Percentiles rank a stretch among this genome's conserved stretches.
phyloP scores from a whole-genome alignment of 35 echinoderm and acorn worm genomes.

The Stichopus chloronotus region DNA sequence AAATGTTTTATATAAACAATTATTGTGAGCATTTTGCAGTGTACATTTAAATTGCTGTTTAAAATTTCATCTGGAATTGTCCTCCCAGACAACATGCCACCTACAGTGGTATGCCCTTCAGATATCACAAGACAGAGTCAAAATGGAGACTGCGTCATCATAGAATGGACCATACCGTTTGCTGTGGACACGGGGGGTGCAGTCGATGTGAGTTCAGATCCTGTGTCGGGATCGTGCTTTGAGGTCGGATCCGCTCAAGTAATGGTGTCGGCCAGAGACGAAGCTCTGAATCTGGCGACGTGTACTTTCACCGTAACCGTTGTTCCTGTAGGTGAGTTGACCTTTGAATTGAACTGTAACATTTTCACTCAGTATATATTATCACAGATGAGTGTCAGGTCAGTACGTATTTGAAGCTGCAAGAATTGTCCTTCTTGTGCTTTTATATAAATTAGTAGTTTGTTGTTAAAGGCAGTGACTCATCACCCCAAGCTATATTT shows the following conservation, averaged over 20 bases:
- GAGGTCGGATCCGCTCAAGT: not conserved
- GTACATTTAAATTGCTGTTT: not conserved
- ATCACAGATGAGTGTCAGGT: too few relatives aligned
- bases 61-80: not conserved
- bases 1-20: too few relatives aligned
- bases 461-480: too few relatives aligned
- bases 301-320: not conserved
- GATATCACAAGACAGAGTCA: not conserved
- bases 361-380: too few relatives aligned
- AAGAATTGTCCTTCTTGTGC: too few relatives aligned
- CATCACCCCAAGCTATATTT: too few relatives aligned
- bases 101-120: not conserved
- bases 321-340: not conserved
- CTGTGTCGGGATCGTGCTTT: not conserved
- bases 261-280: not conserved
- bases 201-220: not conserved
- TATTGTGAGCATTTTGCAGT: too few relatives aligned
- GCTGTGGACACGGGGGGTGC: not conserved
- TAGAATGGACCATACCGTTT: slow-evolving; percentile 10
- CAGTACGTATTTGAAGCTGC: too few relatives aligned
- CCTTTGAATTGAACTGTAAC: not conserved
- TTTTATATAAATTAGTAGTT: too few relatives aligned
- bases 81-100: not conserved
- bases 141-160: not conserved
- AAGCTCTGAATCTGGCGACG: not conserved